phyloP scores from a whole-genome alignment of 2,888 invertebrate genomes.

The Ophioninae sp. region DNA sequence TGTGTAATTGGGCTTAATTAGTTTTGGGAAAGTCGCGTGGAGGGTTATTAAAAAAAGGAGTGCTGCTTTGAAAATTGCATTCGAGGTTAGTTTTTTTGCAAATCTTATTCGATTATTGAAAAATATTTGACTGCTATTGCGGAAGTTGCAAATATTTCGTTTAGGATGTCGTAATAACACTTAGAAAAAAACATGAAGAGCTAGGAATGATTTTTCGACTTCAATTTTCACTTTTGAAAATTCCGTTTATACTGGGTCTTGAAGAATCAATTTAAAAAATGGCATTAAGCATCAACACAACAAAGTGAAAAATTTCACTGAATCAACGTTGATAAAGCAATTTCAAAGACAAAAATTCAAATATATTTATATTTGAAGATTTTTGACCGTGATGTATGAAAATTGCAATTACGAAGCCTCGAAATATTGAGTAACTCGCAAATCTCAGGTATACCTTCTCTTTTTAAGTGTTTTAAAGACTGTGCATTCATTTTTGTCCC shows the following conservation, averaged over 20 bases:
- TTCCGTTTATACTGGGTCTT: background rate
- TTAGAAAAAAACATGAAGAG: background rate
- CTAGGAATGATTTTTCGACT: background rate
- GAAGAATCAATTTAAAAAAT: background rate
- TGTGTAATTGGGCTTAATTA: background rate
- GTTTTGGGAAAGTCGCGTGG: background rate
- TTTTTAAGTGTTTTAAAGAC: background rate
- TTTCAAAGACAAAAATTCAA: background rate
- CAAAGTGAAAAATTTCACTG: background rate
- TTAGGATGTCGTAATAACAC: background rate
- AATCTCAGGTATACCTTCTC: background rate
- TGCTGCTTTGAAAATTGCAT: background rate
- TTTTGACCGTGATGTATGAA: no score
- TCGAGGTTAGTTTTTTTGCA: background rate
- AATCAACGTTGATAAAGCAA: slow-evolving; percentile 5
- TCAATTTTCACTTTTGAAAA: background rate
- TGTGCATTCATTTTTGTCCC: background rate
- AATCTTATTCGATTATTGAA: background rate
- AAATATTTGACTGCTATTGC: background rate
- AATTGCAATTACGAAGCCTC: no score
- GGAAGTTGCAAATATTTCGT: background rate
- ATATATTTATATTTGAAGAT: background rate
- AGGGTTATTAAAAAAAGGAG: background rate
- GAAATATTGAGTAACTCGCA: no score
- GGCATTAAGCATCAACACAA: background rate